Evolutionary conservation across 2,797 vertebrate genomes (phyloP), one percentile per base, ranked within the genome.

Genomic region (Chrosomus eos): DNA sequence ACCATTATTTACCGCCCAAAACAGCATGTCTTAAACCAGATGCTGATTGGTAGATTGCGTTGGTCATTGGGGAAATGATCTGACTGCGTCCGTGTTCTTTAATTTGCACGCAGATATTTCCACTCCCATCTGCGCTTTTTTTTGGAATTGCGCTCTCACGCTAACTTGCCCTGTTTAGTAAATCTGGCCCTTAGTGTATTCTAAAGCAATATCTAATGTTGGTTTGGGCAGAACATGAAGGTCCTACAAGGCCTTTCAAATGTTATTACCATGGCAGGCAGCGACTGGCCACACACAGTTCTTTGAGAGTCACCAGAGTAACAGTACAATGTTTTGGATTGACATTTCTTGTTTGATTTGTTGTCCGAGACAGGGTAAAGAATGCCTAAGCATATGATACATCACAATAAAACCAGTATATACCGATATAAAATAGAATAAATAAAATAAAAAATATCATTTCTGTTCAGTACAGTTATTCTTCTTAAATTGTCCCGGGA

Each of bases 401-500:
- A 93, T 93, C 89, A 87, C 81, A 68, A 81, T 92, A 95, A 96
- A 94, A 91, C 94, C 94, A 92, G 93, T 94, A 95, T 95, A 96
- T 95, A 96, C 96, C 93, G 94, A 97, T 98, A 98, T 93, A 98
- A 99, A 98, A 98, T 96, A 97, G 95, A 98, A 98, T 98, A 99
- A 99, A 99, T 98, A 97, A 97, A 97, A 97, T 97, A 96, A 97
- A n/a, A 94, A 97, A 97, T 97, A 96, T 88, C 71, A 80, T 95
- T 95, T 97, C 95, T 94, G 86, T 95, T 94, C 92, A 93, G 89
- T 92, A 93, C 93, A 91, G 92, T 90, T 93, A 92, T 87, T 89
- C 90, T 90, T 92, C 87, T 90, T 74, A 85, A 91, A 91, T 88
- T 71, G 89, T 91, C 88, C 87, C 72, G 84, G 91, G 93, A 93